Evolutionary conservation across 1,140 invertebrate species (phyloP).

Genomic region (Bombus terrestris): DNA sequence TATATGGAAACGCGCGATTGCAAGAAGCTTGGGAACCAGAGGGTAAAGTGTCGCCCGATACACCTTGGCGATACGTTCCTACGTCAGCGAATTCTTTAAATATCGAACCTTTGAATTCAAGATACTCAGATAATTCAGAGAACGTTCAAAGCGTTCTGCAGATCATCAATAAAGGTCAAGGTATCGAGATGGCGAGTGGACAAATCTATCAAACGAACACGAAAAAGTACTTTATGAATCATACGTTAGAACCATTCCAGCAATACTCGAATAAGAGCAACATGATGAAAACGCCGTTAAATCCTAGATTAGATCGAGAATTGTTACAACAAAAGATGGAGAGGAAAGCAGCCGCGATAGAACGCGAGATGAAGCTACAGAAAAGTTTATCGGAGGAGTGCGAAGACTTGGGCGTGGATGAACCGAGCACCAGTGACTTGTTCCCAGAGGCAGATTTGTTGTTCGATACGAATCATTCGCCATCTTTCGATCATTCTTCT

Average conservation of each 20-base stretch:
- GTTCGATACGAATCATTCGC: constrained; percentile 85
- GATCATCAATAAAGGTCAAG: constrained; percentile 80
- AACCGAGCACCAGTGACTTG: constrained; percentile 89
- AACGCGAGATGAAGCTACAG: constrained; percentile 85
- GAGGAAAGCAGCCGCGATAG: constrained; percentile 82
- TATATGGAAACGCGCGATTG: constrained; percentile 79
- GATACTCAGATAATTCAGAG: constrained; percentile 72
- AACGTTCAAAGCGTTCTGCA: constrained; percentile 78
- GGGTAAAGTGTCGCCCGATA: constrained; percentile 78
- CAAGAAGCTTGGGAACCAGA: constrained; percentile 82
- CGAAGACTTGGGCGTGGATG: constrained; percentile 89
- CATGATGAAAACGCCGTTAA: constrained; percentile 63
- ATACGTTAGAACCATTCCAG: constrained; percentile 76
- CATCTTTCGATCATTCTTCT: constrained; percentile 79
- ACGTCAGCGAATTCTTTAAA: constrained; percentile 72
- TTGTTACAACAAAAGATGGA: constrained; percentile 76
- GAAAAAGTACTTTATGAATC: constrained; percentile 81
- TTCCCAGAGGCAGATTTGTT: constrained; percentile 90
- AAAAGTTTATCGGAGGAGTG: constrained; percentile 90
- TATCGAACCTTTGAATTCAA: constrained; percentile 69
- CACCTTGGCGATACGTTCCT: constrained; percentile 81
- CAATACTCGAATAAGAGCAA: constrained; percentile 76
- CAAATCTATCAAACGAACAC: constrained; percentile 75
- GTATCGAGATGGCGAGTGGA: constrained; percentile 76
- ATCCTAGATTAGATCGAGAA: constrained; percentile 73